phyloP scores from a whole-genome alignment of 2,888 invertebrate species.

The Stramonita haemastoma region DNA sequence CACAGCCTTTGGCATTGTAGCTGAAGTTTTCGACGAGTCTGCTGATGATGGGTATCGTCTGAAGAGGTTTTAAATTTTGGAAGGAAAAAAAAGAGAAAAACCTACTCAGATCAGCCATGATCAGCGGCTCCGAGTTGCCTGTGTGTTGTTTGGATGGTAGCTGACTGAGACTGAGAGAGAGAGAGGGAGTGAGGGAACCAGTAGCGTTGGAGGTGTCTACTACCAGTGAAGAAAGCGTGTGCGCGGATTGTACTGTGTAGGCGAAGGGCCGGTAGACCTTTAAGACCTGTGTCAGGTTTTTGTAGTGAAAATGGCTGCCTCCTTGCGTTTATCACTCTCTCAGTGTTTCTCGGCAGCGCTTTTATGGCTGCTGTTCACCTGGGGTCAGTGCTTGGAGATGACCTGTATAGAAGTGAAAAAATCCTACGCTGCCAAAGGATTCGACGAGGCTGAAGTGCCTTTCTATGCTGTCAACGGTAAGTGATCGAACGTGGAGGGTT shows the following conservation, averaged over 20 bases:
- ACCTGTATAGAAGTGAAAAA: slow-evolving; percentile 85
- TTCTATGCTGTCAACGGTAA: slow-evolving; percentile 82
- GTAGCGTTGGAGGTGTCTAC: slow-evolving; percentile 27
- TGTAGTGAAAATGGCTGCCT: slow-evolving; percentile 60
- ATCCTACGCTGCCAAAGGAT: slow-evolving; percentile 88
- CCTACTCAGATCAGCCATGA: slow-evolving; percentile 27
- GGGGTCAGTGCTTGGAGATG: slow-evolving; percentile 80
- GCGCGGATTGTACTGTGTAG: slow-evolving; percentile 36
- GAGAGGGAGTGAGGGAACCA: background rate
- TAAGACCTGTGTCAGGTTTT: slow-evolving; percentile 29
- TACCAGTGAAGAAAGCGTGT: slow-evolving; percentile 35
- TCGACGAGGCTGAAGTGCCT: slow-evolving; percentile 88
- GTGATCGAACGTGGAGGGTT: slow-evolving; percentile 53
- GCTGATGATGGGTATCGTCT: slow-evolving; percentile 29
- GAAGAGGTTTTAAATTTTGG: slow-evolving; percentile 13
- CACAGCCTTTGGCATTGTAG: slow-evolving; percentile 42
- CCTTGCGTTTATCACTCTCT: slow-evolving; percentile 46
- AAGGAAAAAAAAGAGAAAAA: background rate
- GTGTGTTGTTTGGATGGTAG: slow-evolving; percentile 34
- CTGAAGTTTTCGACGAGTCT: slow-evolving; percentile 29
- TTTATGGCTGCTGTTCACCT: slow-evolving; percentile 52
- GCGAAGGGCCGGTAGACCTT: slow-evolving; percentile 40
- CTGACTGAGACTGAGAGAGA: background rate
- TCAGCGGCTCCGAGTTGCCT: background rate
- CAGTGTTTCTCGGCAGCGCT: slow-evolving; percentile 52